Percentiles rank a stretch among this genome's conserved stretches.
phyloP scores from a whole-genome alignment of 2,113 vertebrate genomes.

The Tenebrosternarchus preto region DNA sequence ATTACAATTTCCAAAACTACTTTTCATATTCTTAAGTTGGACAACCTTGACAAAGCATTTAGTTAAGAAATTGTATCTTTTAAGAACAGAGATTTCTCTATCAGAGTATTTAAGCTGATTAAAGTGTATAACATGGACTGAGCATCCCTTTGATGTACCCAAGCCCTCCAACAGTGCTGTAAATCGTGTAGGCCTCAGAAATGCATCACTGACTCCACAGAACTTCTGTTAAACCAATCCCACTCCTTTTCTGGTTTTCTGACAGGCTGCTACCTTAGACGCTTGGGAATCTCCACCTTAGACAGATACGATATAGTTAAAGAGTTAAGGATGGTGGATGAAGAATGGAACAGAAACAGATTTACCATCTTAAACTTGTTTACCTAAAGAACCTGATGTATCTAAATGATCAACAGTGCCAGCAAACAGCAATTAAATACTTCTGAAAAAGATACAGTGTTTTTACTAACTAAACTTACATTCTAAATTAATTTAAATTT shows the following conservation, averaged over 20 bases:
- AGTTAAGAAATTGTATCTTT: neutral
- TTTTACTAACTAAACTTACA: too few relatives aligned
- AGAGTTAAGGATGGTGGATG: too few relatives aligned
- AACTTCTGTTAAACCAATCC: neutral
- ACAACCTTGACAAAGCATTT: neutral
- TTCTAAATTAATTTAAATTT: too few relatives aligned
- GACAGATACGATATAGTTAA: neutral
- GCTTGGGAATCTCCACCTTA: conserved; percentile 81
- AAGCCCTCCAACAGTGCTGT: neutral
- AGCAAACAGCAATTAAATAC: neutral
- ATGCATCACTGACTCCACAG: neutral
- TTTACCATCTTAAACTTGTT: neutral
- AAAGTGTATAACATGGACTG: neutral
- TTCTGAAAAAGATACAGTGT: too few relatives aligned
- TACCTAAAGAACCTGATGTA: too few relatives aligned
- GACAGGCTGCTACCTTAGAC: conserved; percentile 63
- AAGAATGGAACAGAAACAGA: conserved; percentile 2
- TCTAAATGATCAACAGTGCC: neutral
- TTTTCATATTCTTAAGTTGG: neutral
- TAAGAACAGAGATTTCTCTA: neutral
- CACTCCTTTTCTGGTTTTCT: neutral
- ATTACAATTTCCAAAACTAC: neutral
- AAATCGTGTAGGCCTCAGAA: neutral
- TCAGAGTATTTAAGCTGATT: neutral
- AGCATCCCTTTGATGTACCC: neutral